These are phyloP conservation scores for Saimiri boliviensis DNA, from an alignment of 2,113 vertebrate genomes.

Conservation along the genomic window DNA sequence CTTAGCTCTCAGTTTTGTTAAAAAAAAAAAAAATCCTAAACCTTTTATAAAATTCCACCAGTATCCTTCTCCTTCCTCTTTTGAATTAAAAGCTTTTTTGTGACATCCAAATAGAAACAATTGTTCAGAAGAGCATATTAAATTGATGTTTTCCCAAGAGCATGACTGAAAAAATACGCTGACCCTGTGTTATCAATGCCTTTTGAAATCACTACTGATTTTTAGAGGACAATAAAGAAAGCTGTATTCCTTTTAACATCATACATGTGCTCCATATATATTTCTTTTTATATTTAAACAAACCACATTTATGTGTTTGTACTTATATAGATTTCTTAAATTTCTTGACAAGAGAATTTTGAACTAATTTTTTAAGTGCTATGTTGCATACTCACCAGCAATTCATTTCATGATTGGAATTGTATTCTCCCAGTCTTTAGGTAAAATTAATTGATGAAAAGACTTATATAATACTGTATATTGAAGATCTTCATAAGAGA, in stretches of 20 bases:
- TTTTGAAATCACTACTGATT: slow-evolving; percentile 51
- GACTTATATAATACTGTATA: not conserved
- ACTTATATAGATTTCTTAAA: not conserved
- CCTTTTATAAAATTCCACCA: slow-evolving; percentile 58
- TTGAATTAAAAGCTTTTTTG: slow-evolving; percentile 43
- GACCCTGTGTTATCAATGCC: slow-evolving; percentile 15
- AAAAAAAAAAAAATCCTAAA: slow-evolving; percentile 26
- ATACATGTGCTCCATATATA: not conserved
- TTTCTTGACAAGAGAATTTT: slow-evolving; percentile 39
- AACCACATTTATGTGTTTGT: not conserved
- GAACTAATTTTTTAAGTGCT: slow-evolving; percentile 51
- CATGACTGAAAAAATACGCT: slow-evolving; percentile 36
- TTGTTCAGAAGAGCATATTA: slow-evolving; percentile 22
- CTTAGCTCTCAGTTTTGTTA: slow-evolving; percentile 68
- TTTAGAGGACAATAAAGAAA: slow-evolving; percentile 48
- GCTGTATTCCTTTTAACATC: slow-evolving; percentile 13
- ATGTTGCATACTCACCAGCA: not conserved
- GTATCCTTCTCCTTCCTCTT: not conserved
- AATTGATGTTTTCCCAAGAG: slow-evolving; percentile 55
- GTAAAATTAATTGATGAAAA: not conserved
- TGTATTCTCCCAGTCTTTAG: not conserved
- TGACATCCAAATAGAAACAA: slow-evolving; percentile 39
- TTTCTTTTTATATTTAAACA: not conserved
- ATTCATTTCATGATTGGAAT: not conserved
- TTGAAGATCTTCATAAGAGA: slow-evolving; percentile 17